Percentiles rank a stretch among this genome's conserved stretches.
phyloP scores from a whole-genome alignment of 2,888 invertebrate species.

The Drosophila picticornis region DNA sequence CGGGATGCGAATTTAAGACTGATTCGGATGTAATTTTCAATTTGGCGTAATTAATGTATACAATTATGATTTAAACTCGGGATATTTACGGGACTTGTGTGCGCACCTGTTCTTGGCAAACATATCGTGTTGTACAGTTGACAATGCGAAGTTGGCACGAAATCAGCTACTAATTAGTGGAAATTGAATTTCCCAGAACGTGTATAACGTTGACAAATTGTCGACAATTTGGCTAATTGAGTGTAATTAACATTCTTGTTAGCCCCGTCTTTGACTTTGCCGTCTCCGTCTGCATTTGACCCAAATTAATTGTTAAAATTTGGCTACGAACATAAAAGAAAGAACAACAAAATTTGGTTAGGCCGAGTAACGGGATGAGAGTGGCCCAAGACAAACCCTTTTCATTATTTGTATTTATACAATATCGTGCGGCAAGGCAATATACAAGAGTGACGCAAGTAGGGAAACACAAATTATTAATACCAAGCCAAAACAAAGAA shows the following conservation, averaged over 20 bases:
- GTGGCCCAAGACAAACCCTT: conserved; percentile 60
- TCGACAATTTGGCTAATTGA: conserved; percentile 77
- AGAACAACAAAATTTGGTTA: conserved; percentile 25
- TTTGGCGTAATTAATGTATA: conserved; percentile 18
- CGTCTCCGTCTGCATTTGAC: conserved; percentile 45
- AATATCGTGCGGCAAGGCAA: conserved; percentile 36
- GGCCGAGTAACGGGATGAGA: conserved; percentile 3
- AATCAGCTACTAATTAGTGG: conserved; percentile 51
- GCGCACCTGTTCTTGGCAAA: conserved; percentile 7
- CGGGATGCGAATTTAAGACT: background rate
- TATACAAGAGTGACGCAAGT: conserved; percentile 14
- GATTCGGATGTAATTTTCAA: background rate
- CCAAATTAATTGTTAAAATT: conserved; percentile 72
- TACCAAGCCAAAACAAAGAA: conserved; percentile 8
- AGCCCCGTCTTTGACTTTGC: conserved; percentile 12
- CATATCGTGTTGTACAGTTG: conserved; percentile 3
- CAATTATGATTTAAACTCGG: conserved; percentile 17
- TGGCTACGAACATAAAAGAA: conserved; percentile 43
- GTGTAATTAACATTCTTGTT: conserved; percentile 69
- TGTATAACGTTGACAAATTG: conserved; percentile 58
- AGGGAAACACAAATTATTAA: conserved; percentile 13
- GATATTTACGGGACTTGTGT: background rate
- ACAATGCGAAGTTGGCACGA: conserved; percentile 7
- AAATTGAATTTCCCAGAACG: conserved; percentile 37
- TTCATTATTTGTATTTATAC: conserved; percentile 63